Base-by-base conservation (phyloP, 2,113 vertebrate species). In the Grammomys surdaster region DNA sequence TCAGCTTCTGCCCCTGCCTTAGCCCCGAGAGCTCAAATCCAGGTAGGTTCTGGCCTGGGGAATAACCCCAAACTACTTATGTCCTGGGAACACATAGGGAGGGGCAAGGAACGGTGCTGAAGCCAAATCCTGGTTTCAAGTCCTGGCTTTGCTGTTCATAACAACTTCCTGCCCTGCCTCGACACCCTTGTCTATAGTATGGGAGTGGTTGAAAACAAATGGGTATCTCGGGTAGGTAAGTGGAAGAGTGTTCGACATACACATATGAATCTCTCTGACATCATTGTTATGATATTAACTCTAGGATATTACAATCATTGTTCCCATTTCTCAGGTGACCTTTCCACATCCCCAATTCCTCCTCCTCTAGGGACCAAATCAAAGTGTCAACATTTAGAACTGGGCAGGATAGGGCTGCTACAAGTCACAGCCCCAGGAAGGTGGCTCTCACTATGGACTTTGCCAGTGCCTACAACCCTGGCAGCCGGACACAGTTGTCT, bases 91-190 rank as follows among this genome's bases (percentile, higher is more conserved):
- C 56, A 65, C 51, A 6, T 0, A 36, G 40, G 1, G 63, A 67
- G 10, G n/a, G 9, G 6, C 22, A 2, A 70, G 56, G 28, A 81
- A n/a, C 48, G 88, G 54, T 70, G 46, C 87, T 89, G 48, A 91
- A 92, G 36, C 17, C 85, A 60, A 22, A 75, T 22, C 19, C 4
- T 75, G 22, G 22, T 72, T 91, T 81, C 54, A 72, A 76, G 85
- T 78, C 77, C 65, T 76, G 67, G 36, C 43, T 93, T 89, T 87
- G 77, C n/a, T 70, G 31, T 48, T 90, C 89, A 43, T 43, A 90
- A 95, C 60, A 60, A 63, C 13, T 40, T 58, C 58, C 24, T 43
- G 10, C 22, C 28, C 31, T 95, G 84, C 75, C 90, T 97, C 22
- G 13, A 0, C 67, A 91, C 54, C 40, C 89, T 96, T 33, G 13